Base-by-base conservation (phyloP, 2,113 vertebrate genomes). In the Ochotona curzoniae region DNA sequence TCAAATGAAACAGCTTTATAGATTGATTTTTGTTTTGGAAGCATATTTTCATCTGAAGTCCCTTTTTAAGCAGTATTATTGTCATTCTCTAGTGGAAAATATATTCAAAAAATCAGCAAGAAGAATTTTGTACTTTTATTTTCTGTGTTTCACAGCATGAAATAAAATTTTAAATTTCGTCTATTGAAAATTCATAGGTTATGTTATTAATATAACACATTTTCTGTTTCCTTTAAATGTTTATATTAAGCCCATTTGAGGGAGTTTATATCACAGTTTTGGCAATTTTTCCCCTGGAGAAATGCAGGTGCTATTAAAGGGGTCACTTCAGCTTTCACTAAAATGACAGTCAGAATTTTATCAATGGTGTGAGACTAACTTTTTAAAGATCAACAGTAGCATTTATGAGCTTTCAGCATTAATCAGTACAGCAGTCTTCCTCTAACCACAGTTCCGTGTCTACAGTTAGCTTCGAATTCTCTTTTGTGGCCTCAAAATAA, bases 231-330 rank as follows among this genome's bases (percentile, higher is more conserved):
- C 83, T 80, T 49, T 96, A 92, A 93, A 17, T 88, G 21, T 73
- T 81, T 2, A 90, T 88, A 93, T 96, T 23, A 87, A 38, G 35
- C 4, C 7, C 21, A 57, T 11, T 70, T 67, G 18, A 87, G 84
- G n/a, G 20, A 96, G 80, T 85, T 94, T 1, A 9, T 92, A 63
- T 82, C 88, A 74, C 87, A 93, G 86, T 69, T 91, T n/a, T 32
- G 44, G 26, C 87, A 86, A 92, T 96, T 96, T 88, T 93, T 98
- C 97, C n/a, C 83, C 49, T 76, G 17, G 73, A 83, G 89, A 88
- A 96, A 94, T 97, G 44, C 66, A 97, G 84, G 83, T 95, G 64
- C 94, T 93, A 38, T 87, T 82, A 87, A 95, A 96, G 87, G 81
- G 17, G 49, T 97, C 21, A 10, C 28, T 79, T 95, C 75, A 86